Evolutionary conservation across 2,888 invertebrate genomes (phyloP).

Genomic region (Microplitis manilae): DNA sequence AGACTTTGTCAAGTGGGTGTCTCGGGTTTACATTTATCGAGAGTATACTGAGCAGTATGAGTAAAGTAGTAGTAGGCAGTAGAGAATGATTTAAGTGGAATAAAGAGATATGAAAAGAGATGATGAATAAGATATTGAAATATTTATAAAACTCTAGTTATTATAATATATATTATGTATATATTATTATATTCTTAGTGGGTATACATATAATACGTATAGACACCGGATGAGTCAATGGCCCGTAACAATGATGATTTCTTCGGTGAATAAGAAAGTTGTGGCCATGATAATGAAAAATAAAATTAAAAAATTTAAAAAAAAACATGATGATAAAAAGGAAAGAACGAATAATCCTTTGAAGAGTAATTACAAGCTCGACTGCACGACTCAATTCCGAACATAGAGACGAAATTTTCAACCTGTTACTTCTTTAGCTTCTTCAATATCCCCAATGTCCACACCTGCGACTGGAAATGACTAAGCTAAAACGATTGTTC

Average conservation of each 20-base stretch:
- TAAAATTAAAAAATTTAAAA: background rate
- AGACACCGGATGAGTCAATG: slow-evolving; percentile 26
- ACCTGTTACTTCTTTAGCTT: background rate
- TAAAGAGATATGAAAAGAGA: background rate
- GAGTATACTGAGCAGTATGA: slow-evolving; percentile 20
- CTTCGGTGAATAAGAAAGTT: slow-evolving; percentile 14
- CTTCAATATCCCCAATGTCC: background rate
- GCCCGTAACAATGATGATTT: slow-evolving; percentile 24
- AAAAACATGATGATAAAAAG: background rate
- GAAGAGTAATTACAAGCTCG: background rate
- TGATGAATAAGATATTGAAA: slow-evolving; percentile 1
- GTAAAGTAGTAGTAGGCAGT: background rate
- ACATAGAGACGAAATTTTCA: slow-evolving; percentile 4
- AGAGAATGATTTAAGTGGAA: background rate
- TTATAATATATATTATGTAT: background rate
- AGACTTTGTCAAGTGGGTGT: slow-evolving; percentile 33
- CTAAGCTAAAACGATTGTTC: slow-evolving; percentile 29
- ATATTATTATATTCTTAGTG: background rate
- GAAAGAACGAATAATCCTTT: background rate
- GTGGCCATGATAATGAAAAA: background rate
- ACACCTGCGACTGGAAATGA: slow-evolving; percentile 33
- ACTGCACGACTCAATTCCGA: background rate
- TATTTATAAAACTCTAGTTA: background rate
- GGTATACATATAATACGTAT: slow-evolving; percentile 4
- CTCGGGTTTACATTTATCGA: slow-evolving; percentile 31